Conservation (phyloP, 2,888 invertebrate species). For the Hirtodrosophila confusa region DNA sequence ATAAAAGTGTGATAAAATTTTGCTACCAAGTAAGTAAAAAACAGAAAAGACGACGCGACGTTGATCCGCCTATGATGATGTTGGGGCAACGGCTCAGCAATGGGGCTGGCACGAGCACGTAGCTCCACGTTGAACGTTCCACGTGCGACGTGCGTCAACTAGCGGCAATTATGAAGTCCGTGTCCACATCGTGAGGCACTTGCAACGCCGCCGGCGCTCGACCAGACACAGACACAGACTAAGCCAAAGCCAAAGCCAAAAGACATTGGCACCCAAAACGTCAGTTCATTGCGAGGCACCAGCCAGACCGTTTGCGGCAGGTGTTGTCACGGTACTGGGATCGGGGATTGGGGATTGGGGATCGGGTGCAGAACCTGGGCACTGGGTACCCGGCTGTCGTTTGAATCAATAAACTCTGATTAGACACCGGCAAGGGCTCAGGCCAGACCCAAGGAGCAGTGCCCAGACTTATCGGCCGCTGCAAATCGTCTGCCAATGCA, state of each 20-base stretch:
- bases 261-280: slow-evolving; percentile 63
- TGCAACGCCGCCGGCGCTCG: slow-evolving; percentile 60
- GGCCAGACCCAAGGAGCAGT: slow-evolving; percentile 26
- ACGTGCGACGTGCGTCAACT: slow-evolving; percentile 76
- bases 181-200: slow-evolving; percentile 45
- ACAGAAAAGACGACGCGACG: slow-evolving; percentile 11
- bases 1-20: slow-evolving; percentile 76
- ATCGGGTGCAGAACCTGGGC: slow-evolving; percentile 28
- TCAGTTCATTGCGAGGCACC: slow-evolving; percentile 26
- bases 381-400: slow-evolving; percentile 54
- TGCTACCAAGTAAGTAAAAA: slow-evolving; percentile 44
- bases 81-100: slow-evolving; percentile 2
- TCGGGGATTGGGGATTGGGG: slow-evolving; percentile 21
- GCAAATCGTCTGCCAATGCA: slow-evolving; percentile 75
- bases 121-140: slow-evolving; percentile 42
- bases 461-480: slow-evolving; percentile 55
- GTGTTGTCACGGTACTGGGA: slow-evolving; percentile 33
- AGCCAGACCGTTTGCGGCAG: slow-evolving; percentile 46
- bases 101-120: slow-evolving; percentile 57
- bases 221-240: slow-evolving; percentile 20
- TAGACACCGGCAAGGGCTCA: slow-evolving; percentile 56
- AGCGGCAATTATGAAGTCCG: slow-evolving; percentile 76
- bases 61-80: slow-evolving; percentile 34
- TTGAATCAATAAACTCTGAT: slow-evolving; percentile 78
- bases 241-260: slow-evolving; percentile 2